These are phyloP conservation scores for Willowsia nigromaculata DNA, from an alignment of 2,888 invertebrate genomes.

Conservation along the genomic window DNA sequence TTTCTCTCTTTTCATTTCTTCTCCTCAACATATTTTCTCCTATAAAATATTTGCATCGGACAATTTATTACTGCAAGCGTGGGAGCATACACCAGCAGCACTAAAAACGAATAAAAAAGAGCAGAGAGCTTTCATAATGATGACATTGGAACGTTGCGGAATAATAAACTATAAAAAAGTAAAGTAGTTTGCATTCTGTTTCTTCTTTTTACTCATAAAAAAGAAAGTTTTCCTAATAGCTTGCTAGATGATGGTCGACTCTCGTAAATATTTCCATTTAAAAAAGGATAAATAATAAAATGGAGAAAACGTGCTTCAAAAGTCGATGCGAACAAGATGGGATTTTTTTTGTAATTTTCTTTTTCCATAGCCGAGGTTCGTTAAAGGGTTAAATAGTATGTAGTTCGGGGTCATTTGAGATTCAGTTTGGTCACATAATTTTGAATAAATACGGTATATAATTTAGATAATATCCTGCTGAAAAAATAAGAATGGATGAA, in stretches of 20 bases:
- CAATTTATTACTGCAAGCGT: background rate
- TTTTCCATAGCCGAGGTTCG: no score
- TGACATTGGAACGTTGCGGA: background rate
- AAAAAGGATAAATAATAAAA: constrained; percentile 16
- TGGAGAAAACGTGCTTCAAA: background rate
- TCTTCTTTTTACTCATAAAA: background rate
- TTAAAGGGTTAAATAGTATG: no score
- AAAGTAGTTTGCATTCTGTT: background rate
- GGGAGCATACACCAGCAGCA: background rate
- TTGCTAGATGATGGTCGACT: background rate
- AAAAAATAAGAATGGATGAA: background rate
- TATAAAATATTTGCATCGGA: background rate
- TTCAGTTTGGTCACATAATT: no score
- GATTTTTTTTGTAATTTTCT: no score
- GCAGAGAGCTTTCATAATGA: background rate
- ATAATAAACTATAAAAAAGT: background rate
- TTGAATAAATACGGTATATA: background rate
- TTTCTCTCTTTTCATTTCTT: background rate
- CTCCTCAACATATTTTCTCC: background rate
- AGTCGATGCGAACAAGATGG: background rate
- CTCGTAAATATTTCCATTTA: constrained; percentile 34
- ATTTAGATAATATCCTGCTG: background rate
- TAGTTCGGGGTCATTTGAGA: no score
- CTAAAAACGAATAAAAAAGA: background rate
- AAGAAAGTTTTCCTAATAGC: background rate